A percentile compares a stretch with the other conserved stretches of the same genome.
Conservation (phyloP, 2,888 invertebrate genomes). For the Venustoraphidia nigricollis region DNA sequence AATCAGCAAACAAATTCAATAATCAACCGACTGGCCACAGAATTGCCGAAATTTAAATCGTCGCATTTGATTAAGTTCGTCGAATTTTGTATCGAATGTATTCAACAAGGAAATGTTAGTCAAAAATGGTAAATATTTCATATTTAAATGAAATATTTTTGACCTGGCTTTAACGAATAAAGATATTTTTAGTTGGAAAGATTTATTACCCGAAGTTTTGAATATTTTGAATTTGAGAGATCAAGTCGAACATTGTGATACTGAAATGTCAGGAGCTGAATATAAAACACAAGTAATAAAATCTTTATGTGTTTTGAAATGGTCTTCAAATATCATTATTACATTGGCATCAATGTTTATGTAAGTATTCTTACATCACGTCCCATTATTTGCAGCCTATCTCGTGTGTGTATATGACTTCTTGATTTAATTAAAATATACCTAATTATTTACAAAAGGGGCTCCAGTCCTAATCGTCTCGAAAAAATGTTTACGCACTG, state of each 20-base stretch:
- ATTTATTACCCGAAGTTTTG: slow-evolving; percentile 45
- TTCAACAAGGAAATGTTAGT: slow-evolving; percentile 33
- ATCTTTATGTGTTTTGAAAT: slow-evolving; percentile 40
- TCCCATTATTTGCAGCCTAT: no score
- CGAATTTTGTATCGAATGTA: slow-evolving; percentile 35
- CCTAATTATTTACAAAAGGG: no score
- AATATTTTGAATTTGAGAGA: slow-evolving; percentile 36
- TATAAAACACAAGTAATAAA: slow-evolving; percentile 44
- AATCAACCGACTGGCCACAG: slow-evolving; percentile 31
- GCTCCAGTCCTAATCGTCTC: no score
- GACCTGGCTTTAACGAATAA: slow-evolving; percentile 1
- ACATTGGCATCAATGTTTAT: slow-evolving; percentile 50
- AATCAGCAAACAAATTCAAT: slow-evolving; percentile 29
- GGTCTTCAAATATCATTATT: slow-evolving; percentile 42
- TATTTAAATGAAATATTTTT: background rate
- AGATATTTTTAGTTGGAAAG: slow-evolving; percentile 41
- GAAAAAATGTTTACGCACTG: no score
- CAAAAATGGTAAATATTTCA: slow-evolving; percentile 26
- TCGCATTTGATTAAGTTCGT: slow-evolving; percentile 36
- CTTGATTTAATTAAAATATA: no score
- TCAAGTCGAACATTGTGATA: slow-evolving; percentile 37
- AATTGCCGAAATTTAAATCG: slow-evolving; percentile 33
- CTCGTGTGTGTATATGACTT: no score
- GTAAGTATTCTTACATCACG: slow-evolving; percentile 25
- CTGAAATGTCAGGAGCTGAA: slow-evolving; percentile 39